Evolutionary conservation across 2,797 vertebrate species (phyloP), one percentile per base, ranked within the genome.

Genomic region (Lates japonicus): DNA sequence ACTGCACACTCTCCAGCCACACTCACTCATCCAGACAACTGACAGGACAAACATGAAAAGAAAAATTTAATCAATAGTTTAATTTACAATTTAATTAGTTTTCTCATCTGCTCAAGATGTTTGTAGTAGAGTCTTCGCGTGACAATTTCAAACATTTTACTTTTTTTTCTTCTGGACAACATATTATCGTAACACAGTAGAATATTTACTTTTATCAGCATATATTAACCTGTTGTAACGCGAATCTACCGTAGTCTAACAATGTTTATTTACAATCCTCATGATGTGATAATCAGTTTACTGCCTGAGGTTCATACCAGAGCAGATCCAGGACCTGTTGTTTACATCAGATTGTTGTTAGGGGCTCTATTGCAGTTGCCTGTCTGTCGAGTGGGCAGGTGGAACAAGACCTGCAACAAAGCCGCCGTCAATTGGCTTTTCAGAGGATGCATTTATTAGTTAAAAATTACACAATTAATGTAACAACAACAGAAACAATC

Each of bases 11-110:
- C 98, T 0, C 98, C 98, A 11, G 98, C 98, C n/a, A 98, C 73
- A 80, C 98, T 98, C 92, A 99, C 91, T 99, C 98, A 46, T 99
- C 98, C 92, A 99, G 94, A 92, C 99, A 99, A 88, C 98, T 99
- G 83, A 70, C 8, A 49, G 0, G n/a, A 57, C 0, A 88, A 8
- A 39, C 25, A 29, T n/a, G 4, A 2, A n/a, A n/a, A n/a, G n/a
- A n/a, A n/a, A n/a, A n/a, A n/a, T n/a, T n/a, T n/a, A n/a, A n/a
- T n/a, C n/a, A n/a, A n/a, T n/a, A n/a, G n/a, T n/a, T n/a, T n/a
- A n/a, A n/a, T n/a, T n/a, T n/a, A n/a, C n/a, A n/a, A n/a, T n/a
- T n/a, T n/a, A n/a, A n/a, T n/a, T n/a, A 70, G 16, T 7, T 58
- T 55, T 59, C 6, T 2, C 60, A 10, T 20, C 12, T 39, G 49